These are phyloP conservation scores for Drosophila simulans DNA, from an alignment of 1,140 invertebrate genomes.

Conservation along the genomic window DNA sequence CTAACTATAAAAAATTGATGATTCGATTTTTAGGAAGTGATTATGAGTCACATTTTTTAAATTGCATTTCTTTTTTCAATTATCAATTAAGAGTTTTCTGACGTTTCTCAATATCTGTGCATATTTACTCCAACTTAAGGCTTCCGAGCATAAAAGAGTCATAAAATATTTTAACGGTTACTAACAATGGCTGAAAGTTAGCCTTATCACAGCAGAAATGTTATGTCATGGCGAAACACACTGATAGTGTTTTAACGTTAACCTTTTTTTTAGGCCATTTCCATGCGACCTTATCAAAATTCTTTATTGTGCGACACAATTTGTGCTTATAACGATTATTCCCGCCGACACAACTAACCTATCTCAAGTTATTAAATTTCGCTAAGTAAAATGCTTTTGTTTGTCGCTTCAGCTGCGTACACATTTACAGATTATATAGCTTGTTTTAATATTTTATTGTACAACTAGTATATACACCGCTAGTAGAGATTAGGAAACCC, in stretches of 20 bases:
- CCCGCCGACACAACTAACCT: slow-evolving; percentile 19
- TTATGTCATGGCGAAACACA: not conserved
- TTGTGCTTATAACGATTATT: not conserved
- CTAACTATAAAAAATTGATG: too few species aligned
- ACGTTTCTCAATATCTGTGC: slow-evolving; percentile 28
- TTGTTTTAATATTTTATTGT: slow-evolving; percentile 13
- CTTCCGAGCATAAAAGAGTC: slow-evolving; percentile 11
- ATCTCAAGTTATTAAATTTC: not conserved
- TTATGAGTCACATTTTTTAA: not conserved
- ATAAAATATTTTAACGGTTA: slow-evolving; percentile 27
- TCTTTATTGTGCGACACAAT: not conserved
- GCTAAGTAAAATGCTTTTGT: not conserved
- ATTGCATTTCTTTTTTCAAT: not conserved
- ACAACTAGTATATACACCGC: not conserved
- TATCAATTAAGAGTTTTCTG: slow-evolving; percentile 5
- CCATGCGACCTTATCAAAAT: not conserved
- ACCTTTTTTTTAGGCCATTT: not conserved
- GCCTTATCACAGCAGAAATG: slow-evolving; percentile 10
- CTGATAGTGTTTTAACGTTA: not conserved
- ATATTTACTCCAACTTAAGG: slow-evolving; percentile 4
- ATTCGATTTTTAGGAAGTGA: not conserved
- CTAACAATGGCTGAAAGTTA: slow-evolving; percentile 6
- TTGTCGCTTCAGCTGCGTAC: not conserved
- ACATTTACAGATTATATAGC: not conserved
- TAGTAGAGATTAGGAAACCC: slow-evolving; percentile 16